Base-by-base conservation (phyloP, 1,140 invertebrate genomes). In the Rhynchophorus ferrugineus region DNA sequence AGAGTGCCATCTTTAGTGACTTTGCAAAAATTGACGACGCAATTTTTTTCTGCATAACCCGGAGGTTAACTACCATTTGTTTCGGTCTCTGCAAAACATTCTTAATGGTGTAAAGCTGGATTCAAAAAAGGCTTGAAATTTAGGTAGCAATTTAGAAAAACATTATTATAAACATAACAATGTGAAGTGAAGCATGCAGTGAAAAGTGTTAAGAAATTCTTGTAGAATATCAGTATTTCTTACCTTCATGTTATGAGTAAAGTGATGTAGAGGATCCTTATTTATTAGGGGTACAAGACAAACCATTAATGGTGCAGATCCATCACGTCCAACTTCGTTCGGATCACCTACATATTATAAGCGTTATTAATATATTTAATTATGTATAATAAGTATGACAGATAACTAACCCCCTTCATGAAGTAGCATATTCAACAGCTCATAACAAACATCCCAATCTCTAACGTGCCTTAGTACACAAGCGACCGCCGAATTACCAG, bases 361-460 rank as follows among this genome's bases (percentile, higher is more conserved):
- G n/a, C n/a, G n/a, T n/a, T n/a, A n/a, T n/a, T n/a, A n/a, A n/a
- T n/a, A n/a, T n/a, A n/a, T n/a, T n/a, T n/a, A n/a, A n/a, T n/a
- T n/a, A n/a, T n/a, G n/a, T n/a, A n/a, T n/a, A n/a, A n/a, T n/a
- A n/a, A n/a, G n/a, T n/a, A n/a, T n/a, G n/a, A n/a, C n/a, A n/a
- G n/a, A 17, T 2, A 7, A 48, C 47, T 55, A 41, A 64, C 80
- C 82, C 56, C 81, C 81, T 64, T 84, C 78, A 57, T 78, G 74
- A 3, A 85, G 71, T 33, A 85, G 67, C 83, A 85, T 85, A 52
- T 80, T 79, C 17, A 85, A 68, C 35, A 85, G 64, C 61, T 85
- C 82, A 65, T 83, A 85, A 41, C 83, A 80, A 48, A 85, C 83
- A 62, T 85, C 83, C 83, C 83, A 85, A 62, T 85, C 83, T n/a